Evolutionary conservation across 2,797 vertebrate species (phyloP), one percentile per base, ranked within the genome.

Genomic region (Echiichthys vipera): DNA sequence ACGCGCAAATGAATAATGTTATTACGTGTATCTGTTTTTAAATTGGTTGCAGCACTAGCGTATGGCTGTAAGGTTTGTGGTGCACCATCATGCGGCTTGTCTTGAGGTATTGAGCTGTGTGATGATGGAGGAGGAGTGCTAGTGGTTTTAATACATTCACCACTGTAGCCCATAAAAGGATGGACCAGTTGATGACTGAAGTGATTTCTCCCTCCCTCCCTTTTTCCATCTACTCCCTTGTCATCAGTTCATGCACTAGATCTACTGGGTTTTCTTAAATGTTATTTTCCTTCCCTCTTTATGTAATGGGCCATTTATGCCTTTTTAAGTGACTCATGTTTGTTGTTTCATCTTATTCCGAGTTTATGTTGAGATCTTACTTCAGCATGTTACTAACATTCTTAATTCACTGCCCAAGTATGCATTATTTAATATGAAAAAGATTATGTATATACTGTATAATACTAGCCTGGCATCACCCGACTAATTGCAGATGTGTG

Each of bases 111-210:
- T 66, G 56, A 73, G 63, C 77, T 43, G 49, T 70, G 73, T 61
- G 54, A 80, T 74, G 62, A 90, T 88, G 65, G 47, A 73, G 49
- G 59, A 58, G 62, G 72, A 68, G 56, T 65, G 51, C 77, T 73
- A 55, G 64, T 74, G 57, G 62, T 65, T 65, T 84, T 78, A 84
- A 88, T 81, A 68, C 56, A 77, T 72, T 85, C 45, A 25, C 24
- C 56, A 45, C 53, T 65, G 45, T 55, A 74, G 68, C 49, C 40
- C 53, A 61, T 82, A 70, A 86, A 72, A 58, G 8, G 64, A 74
- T 66, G 58, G 58, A 74, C 67, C 27, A 20, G 27, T 65, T 72
- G 70, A 71, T 73, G 71, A 77, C 62, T 72, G 63, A 64, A 74
- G 58, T 34, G 63, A 62, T 62, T 65, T 70, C 54, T 27, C 30